A percentile compares a stretch with the other conserved stretches of the same genome.
Evolutionary conservation across 2,888 invertebrate genomes (phyloP).

Genomic region (Machimus atricapillus): DNA sequence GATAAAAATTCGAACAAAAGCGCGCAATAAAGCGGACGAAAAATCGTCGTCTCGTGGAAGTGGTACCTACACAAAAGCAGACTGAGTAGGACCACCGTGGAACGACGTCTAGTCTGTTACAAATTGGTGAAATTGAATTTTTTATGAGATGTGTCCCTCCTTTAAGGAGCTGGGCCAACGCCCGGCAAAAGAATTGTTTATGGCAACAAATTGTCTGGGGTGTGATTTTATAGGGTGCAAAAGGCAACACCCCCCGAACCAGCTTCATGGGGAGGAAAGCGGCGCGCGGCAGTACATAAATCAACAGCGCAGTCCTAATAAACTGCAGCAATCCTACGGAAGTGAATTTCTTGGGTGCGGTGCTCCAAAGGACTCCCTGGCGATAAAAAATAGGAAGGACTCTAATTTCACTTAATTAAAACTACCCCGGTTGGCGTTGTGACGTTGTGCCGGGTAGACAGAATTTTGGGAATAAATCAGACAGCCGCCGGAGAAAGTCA

Average conservation of each 20-base stretch:
- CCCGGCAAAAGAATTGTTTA: conserved; percentile 22
- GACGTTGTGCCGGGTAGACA: neutral
- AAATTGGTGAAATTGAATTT: conserved; percentile 42
- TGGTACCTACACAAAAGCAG: neutral
- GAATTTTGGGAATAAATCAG: conserved; percentile 14
- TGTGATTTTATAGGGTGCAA: conserved; percentile 43
- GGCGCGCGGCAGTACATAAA: conserved; percentile 11
- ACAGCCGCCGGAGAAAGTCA: neutral
- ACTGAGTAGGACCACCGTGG: neutral
- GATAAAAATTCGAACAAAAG: neutral
- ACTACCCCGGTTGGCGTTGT: neutral
- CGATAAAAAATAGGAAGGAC: conserved; percentile 10
- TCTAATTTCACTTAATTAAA: conserved; percentile 41
- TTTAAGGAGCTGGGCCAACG: neutral
- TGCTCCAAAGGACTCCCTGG: neutral
- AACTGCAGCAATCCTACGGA: conserved; percentile 7
- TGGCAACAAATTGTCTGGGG: conserved; percentile 42
- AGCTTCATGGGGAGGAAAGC: neutral
- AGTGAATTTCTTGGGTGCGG: neutral
- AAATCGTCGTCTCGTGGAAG: neutral
- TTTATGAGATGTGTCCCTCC: conserved; percentile 31
- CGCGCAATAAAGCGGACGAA: neutral
- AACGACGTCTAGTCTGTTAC: conserved; percentile 40
- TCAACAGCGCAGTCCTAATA: conserved; percentile 26
- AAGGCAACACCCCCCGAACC: conserved; percentile 13